Evolutionary conservation across 2,888 invertebrate species (phyloP).

Genomic region (Nysson spinosus): DNA sequence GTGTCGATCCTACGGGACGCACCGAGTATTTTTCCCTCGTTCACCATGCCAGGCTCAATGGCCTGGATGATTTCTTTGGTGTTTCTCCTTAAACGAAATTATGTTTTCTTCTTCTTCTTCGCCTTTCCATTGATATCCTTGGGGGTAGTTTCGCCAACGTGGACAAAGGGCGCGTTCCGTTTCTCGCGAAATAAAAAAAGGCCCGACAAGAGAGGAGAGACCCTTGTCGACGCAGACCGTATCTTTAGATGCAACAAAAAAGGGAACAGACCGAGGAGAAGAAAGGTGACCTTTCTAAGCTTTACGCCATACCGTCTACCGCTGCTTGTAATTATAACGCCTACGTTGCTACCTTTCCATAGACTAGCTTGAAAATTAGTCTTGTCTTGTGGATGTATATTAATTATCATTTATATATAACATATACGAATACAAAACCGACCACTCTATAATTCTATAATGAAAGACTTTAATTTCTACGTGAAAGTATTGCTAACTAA

Average conservation of each 20-base stretch:
- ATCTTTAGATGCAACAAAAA: slow-evolving; percentile 14
- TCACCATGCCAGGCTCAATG: slow-evolving; percentile 25
- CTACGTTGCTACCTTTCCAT: slow-evolving; percentile 12
- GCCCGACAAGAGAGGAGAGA: slow-evolving; percentile 10
- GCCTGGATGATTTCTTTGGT: slow-evolving; percentile 43
- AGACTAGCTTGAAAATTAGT: slow-evolving; percentile 13
- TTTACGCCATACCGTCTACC: slow-evolving; percentile 6
- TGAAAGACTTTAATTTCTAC: too few species aligned
- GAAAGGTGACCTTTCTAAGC: slow-evolving; percentile 36
- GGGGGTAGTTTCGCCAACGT: slow-evolving; percentile 15
- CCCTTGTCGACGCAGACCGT: slow-evolving; percentile 2
- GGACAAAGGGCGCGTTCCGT: slow-evolving; percentile 25
- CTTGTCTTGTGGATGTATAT: too few species aligned
- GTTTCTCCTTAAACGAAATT: slow-evolving; percentile 32
- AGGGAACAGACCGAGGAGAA: slow-evolving; percentile 12
- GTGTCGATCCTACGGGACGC: slow-evolving; percentile 27
- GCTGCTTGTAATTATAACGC: slow-evolving; percentile 33
- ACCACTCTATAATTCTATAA: too few species aligned
- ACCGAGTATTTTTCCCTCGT: slow-evolving; percentile 7
- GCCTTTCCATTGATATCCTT: slow-evolving; percentile 24
- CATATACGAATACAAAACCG: too few species aligned
- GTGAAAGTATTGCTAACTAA: too few species aligned
- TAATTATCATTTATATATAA: too few species aligned
- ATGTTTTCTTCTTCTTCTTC: slow-evolving; percentile 20
- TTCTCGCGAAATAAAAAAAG: slow-evolving; percentile 25